A percentile compares a stretch with the other conserved stretches of the same genome.
phyloP scores from a whole-genome alignment of 1,140 invertebrate genomes.

The Brachionus sp. region DNA sequence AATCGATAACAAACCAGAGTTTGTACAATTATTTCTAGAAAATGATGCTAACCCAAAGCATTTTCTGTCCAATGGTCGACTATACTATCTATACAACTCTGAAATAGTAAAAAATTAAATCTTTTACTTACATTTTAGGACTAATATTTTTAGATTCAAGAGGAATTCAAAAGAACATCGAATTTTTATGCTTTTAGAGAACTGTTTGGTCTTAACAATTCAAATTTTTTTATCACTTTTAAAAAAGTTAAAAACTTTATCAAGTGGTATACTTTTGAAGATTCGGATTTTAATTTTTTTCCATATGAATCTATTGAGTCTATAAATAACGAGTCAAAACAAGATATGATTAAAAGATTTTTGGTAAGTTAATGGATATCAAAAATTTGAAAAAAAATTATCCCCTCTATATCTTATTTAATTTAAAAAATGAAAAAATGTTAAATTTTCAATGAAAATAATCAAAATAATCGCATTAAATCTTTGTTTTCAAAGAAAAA shows the following conservation, averaged over 20 bases:
- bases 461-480: neutral
- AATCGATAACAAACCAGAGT: conserved; percentile 23
- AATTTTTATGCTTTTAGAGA: conserved; percentile 41
- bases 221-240: conserved; percentile 4
- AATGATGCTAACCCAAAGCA: neutral
- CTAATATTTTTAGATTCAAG: neutral
- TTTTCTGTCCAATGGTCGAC: neutral
- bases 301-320: neutral
- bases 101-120: conserved; percentile 49
- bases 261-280: conserved; percentile 18
- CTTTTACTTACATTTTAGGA: no score
- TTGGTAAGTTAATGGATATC: neutral
- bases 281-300: neutral
- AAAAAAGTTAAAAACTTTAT: neutral
- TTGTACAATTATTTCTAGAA: conserved; percentile 28
- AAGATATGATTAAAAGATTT: neutral
- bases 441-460: no score
- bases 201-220: neutral
- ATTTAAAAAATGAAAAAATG: no score
- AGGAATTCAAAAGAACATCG: neutral
- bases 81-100: conserved; percentile 52
- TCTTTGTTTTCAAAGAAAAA: neutral
- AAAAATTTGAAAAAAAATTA: neutral
- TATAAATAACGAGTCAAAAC: neutral
- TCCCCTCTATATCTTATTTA: no score